Evolutionary conservation across 1,140 invertebrate genomes (phyloP), one percentile per base, ranked within the genome.

Genomic region (Tetragonula clypearis): DNA sequence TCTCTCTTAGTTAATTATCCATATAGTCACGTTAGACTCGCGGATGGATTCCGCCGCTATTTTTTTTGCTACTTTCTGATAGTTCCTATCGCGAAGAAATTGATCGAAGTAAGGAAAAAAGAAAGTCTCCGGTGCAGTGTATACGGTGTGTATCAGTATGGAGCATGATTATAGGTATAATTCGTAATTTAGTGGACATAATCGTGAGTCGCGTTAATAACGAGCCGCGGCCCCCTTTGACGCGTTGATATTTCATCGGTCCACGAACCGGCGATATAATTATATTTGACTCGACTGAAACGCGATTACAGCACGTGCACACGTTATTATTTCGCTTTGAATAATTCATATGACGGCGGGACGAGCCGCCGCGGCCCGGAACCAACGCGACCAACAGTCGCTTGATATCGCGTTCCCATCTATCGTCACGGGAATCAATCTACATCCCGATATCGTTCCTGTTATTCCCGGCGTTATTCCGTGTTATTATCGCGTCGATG

Each of bases 251-350:
- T 88, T 89, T 86, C 84, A 83, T 73, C 58, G 66, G 53, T 82
- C 75, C 66, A 69, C 65, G 79, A 26, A 8, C 71, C 65, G 23
- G n/a, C 80, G 72, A 65, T 85, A 72, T 90, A 91, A 91, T 90
- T 90, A 90, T 88, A 85, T 90, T 90, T 90, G 89, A 90, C 89
- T 87, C 88, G 87, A 23, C n/a, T 79, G 41, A 53, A 66, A 66
- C 71, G 77, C 85, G 89, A 90, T 90, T 88, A 90, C 86, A 91
- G 84, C 90, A 90, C 85, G 89, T 89, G 90, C 81, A 88, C 79
- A 83, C 87, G 80, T 88, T 90, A 91, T 90, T 87, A 91, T 91
- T 90, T 87, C 77, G 87, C 66, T 55, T 79, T 91, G 89, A 90
- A 91, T 91, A 89, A 91, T 91, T 91, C 90, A 91, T 91, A 80